A percentile compares a stretch with the other conserved stretches of the same genome.
Conservation (phyloP, 2,888 invertebrate species). For the Dicycla oo region DNA sequence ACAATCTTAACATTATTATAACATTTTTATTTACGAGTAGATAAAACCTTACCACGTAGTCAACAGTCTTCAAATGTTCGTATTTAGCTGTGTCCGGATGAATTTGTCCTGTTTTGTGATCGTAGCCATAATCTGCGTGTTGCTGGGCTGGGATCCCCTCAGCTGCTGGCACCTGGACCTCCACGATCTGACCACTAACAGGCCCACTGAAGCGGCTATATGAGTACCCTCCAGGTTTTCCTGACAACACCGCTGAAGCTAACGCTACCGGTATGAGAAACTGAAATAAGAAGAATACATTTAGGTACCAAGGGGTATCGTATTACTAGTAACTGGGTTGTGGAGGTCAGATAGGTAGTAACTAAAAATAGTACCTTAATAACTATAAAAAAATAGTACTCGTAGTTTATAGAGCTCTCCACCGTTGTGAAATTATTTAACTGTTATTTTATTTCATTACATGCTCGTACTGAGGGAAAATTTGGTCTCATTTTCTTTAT, state of each 20-base stretch:
- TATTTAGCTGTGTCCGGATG: slow-evolving; percentile 87
- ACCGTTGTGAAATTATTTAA: too few species aligned
- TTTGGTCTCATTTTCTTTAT: too few species aligned
- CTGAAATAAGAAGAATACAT: slow-evolving; percentile 66
- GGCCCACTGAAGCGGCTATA: slow-evolving; percentile 94
- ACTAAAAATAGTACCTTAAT: too few species aligned
- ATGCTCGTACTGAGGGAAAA: too few species aligned
- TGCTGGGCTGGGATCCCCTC: slow-evolving; percentile 84
- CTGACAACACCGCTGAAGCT: slow-evolving; percentile 73
- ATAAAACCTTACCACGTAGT: slow-evolving; percentile 90
- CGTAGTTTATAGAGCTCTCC: too few species aligned
- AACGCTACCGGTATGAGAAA: slow-evolving; percentile 74
- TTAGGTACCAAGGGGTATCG: background rate
- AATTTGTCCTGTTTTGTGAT: slow-evolving; percentile 85
- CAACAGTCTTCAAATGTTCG: slow-evolving; percentile 90
- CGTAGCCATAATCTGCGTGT: slow-evolving; percentile 88
- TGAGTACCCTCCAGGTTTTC: slow-evolving; percentile 91
- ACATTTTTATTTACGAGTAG: background rate
- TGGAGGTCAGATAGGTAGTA: background rate
- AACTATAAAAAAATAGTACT: too few species aligned
- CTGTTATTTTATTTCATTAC: too few species aligned
- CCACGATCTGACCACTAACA: slow-evolving; percentile 92
- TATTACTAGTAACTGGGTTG: background rate
- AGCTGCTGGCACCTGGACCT: slow-evolving; percentile 89
- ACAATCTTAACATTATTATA: background rate